Conservation (phyloP, 1,140 invertebrate genomes). For the Aricia agestis region DNA sequence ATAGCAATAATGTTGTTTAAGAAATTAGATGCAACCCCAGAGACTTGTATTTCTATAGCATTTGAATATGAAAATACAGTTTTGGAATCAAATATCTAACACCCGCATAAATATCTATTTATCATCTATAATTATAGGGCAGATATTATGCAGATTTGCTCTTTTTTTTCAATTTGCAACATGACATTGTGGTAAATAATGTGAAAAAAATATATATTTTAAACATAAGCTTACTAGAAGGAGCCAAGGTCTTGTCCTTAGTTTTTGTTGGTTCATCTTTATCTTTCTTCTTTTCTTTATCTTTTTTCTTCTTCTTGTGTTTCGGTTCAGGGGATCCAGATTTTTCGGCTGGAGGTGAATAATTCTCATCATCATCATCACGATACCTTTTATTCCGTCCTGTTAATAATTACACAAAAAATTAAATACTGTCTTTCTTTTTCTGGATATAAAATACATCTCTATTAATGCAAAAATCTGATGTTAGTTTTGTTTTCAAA, state of each 20-base stretch:
- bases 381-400: slow-evolving; percentile 50
- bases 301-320: slow-evolving; percentile 69
- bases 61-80: too few species aligned
- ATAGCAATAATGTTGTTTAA: too few species aligned
- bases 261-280: slow-evolving; percentile 52
- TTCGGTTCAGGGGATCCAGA: slow-evolving; percentile 52
- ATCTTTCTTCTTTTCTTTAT: slow-evolving; percentile 54
- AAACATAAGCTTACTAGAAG: slow-evolving; percentile 53
- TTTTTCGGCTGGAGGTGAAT: slow-evolving; percentile 51
- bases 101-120: too few species aligned
- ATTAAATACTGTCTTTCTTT: background rate
- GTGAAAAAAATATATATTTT: background rate
- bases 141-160: too few species aligned
- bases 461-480: too few species aligned
- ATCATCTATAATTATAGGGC: too few species aligned
- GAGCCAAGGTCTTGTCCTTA: slow-evolving; percentile 66
- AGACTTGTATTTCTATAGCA: too few species aligned
- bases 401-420: slow-evolving; percentile 27
- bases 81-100: too few species aligned
- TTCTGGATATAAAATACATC: too few species aligned
- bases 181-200: background rate
- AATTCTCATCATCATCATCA: slow-evolving; percentile 47
- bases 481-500: too few species aligned
- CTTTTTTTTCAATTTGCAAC: background rate
- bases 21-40: too few species aligned